These are phyloP conservation scores for Misgurnus mizolepis DNA, from an alignment of 2,113 vertebrate genomes.

Conservation along the genomic window DNA sequence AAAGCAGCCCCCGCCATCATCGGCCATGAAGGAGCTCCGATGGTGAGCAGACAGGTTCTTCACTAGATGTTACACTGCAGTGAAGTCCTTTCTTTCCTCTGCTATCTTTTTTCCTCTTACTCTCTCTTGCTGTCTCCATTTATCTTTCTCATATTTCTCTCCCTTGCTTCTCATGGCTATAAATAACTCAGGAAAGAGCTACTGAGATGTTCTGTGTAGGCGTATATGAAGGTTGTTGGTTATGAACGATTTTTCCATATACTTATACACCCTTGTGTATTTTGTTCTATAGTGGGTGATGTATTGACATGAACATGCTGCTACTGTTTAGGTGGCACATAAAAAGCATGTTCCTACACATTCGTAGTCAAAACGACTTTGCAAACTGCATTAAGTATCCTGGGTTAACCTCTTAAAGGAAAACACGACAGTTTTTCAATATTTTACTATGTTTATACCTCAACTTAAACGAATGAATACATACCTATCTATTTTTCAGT, in stretches of 20 bases:
- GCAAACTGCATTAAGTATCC: background rate
- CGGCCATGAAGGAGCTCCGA: slow-evolving; percentile 88
- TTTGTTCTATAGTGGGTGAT: background rate
- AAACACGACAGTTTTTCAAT: too few relatives aligned
- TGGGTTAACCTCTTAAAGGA: too few relatives aligned
- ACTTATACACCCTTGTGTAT: background rate
- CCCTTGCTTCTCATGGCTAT: slow-evolving; percentile 18
- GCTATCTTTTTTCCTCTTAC: background rate
- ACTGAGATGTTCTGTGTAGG: slow-evolving; percentile 31
- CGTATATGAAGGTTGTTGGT: slow-evolving; percentile 27
- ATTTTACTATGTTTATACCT: too few relatives aligned
- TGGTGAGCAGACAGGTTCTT: slow-evolving; percentile 73
- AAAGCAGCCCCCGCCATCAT: slow-evolving; percentile 85
- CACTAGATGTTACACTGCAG: background rate
- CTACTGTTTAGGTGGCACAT: background rate
- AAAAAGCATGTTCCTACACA: background rate
- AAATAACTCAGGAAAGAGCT: slow-evolving; percentile 12
- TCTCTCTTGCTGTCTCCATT: background rate
- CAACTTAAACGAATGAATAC: too few relatives aligned
- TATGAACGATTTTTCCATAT: slow-evolving; percentile 10
- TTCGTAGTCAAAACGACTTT: background rate
- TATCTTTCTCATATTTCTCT: slow-evolving; percentile 42
- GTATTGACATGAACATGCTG: background rate
- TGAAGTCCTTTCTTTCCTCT: background rate
- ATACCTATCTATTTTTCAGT: too few relatives aligned